Conservation (phyloP, 2,113 vertebrate genomes). For the Rhodinocichla rosea region DNA sequence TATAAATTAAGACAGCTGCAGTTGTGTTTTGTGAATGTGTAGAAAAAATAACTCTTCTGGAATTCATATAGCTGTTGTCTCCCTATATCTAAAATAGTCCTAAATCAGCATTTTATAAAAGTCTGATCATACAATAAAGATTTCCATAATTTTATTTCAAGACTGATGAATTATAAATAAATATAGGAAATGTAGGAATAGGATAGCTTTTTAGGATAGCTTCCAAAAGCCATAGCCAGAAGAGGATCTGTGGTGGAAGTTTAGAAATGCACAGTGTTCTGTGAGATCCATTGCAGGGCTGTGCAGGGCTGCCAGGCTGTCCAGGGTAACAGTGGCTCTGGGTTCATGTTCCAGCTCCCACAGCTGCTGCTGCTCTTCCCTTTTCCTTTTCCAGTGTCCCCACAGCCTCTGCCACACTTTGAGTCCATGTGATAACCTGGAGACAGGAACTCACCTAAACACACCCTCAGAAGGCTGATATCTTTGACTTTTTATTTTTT, state of each 20-base stretch:
- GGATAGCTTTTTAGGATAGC: background rate
- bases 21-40: rapidly evolving
- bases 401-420: background rate
- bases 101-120: background rate
- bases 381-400: background rate
- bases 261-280: background rate
- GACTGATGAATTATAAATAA: background rate
- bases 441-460: background rate
- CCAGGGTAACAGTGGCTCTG: rapidly evolving
- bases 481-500: background rate
- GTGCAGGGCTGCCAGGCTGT: background rate
- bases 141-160: background rate
- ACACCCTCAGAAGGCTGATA: background rate
- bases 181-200: background rate
- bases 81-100: background rate
- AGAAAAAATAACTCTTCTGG: background rate
- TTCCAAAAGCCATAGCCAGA: background rate
- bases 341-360: background rate
- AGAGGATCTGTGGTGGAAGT: background rate
- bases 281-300: background rate
- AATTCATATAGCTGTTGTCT: background rate
- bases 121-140: background rate
- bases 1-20: background rate
- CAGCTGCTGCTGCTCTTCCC: background rate
- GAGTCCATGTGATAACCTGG: background rate